Evolutionary conservation across 2,797 vertebrate species (phyloP).

Genomic region (Sebastes alutus): DNA sequence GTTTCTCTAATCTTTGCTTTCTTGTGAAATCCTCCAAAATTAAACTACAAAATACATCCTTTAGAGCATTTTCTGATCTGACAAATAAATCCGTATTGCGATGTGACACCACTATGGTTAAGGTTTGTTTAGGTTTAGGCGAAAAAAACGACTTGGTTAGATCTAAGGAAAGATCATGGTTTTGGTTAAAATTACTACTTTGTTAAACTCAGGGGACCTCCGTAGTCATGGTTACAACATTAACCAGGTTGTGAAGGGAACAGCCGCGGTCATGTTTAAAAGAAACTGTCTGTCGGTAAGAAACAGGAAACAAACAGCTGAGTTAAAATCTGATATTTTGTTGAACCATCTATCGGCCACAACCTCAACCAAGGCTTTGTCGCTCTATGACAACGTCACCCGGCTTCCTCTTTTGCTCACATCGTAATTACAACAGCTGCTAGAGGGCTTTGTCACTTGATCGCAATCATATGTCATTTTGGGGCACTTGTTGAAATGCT

Average conservation of each 20-base stretch:
- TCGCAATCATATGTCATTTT: not conserved
- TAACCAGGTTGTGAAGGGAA: too few relatives aligned
- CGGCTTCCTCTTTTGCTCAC: not conserved
- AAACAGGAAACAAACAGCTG: not conserved
- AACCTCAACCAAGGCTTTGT: not conserved
- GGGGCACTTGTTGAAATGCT: not conserved
- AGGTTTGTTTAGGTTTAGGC: not conserved
- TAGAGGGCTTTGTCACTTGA: not conserved
- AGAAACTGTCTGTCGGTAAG: too few relatives aligned
- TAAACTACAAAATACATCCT: not conserved
- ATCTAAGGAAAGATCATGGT: not conserved
- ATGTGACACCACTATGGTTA: not conserved
- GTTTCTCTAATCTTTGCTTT: not conserved
- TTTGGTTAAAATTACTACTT: not conserved
- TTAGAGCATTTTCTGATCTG: not conserved
- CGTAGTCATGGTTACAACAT: not conserved
- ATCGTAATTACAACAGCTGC: not conserved
- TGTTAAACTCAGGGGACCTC: too few relatives aligned
- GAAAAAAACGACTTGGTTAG: not conserved
- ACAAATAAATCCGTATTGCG: not conserved
- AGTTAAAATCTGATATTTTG: not conserved
- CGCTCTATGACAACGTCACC: not conserved
- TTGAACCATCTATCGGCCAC: not conserved
- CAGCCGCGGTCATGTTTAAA: not conserved
- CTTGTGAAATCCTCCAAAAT: not conserved